A percentile compares a stretch with the other conserved stretches of the same genome.
Evolutionary conservation across 2,113 vertebrate species (phyloP).

Genomic region (Amblyornis subalaris): DNA sequence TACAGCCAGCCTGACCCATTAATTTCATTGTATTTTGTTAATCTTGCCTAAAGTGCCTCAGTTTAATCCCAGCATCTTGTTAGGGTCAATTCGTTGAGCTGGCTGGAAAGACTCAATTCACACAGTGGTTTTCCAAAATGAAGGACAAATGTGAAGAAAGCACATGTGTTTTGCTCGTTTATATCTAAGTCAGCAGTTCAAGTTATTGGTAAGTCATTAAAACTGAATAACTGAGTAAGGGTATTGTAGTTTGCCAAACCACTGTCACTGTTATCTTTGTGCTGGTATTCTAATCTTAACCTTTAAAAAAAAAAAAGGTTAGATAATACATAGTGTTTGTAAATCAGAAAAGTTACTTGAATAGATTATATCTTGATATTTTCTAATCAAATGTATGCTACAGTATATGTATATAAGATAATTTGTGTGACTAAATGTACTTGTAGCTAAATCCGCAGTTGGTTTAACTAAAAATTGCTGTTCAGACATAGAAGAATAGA

Average conservation of each 20-base stretch:
- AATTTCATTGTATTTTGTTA: neutral
- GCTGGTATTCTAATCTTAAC: neutral
- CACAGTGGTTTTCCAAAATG: neutral
- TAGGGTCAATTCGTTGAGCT: neutral
- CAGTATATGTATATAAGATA: neutral
- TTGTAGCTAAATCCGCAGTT: neutral
- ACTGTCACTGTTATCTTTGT: neutral
- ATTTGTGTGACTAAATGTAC: neutral
- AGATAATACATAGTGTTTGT: neutral
- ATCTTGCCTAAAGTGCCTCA: conserved; percentile 62
- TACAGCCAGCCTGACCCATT: neutral
- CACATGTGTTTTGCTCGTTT: neutral
- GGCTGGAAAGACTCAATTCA: neutral
- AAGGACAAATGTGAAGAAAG: neutral
- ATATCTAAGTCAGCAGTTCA: neutral
- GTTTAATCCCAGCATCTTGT: neutral
- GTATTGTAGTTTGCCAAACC: neutral
- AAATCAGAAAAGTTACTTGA: neutral
- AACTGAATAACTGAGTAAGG: neutral
- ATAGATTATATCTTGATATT: neutral
- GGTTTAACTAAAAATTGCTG: neutral
- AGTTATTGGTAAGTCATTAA: neutral
- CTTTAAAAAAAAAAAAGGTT: neutral
- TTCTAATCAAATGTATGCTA: neutral
- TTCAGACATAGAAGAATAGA: neutral